phyloP scores from a whole-genome alignment of 2,797 vertebrate genomes.

The Brachymystax lenok region DNA sequence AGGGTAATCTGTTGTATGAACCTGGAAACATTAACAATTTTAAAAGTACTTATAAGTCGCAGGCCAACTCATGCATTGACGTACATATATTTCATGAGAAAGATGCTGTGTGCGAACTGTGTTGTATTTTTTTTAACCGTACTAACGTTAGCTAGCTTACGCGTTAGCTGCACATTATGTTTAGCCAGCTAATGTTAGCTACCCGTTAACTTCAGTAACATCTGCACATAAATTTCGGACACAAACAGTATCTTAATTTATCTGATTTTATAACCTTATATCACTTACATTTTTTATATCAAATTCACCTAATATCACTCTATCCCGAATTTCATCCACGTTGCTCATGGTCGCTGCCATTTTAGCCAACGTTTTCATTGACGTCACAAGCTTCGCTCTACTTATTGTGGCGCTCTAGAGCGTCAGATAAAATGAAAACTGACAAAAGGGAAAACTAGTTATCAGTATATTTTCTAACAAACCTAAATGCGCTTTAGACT shows the following conservation, averaged over 20 bases:
- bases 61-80: too few relatives aligned
- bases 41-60: too few relatives aligned
- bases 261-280: neutral
- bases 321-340: constrained; percentile 85
- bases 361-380: constrained; percentile 18
- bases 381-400: neutral
- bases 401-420: neutral
- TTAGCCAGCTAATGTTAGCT: neutral
- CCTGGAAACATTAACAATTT: constrained; percentile 63
- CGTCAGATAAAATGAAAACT: neutral
- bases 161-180: too few relatives aligned
- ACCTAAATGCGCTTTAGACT: too few relatives aligned
- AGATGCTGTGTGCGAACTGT: neutral
- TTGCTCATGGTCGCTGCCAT: constrained; percentile 69
- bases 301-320: constrained; percentile 87
- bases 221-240: neutral
- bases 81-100: neutral
- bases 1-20: constrained; percentile 90
- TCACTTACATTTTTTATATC: constrained; percentile 85
- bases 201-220: neutral
- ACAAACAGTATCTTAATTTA: neutral
- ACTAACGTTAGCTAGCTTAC: neutral
- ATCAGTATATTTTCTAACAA: neutral
- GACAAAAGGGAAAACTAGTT: too few relatives aligned
- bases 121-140: neutral